Evolutionary conservation across 2,888 invertebrate species (phyloP).

Genomic region (Liodrosophila aerea): DNA sequence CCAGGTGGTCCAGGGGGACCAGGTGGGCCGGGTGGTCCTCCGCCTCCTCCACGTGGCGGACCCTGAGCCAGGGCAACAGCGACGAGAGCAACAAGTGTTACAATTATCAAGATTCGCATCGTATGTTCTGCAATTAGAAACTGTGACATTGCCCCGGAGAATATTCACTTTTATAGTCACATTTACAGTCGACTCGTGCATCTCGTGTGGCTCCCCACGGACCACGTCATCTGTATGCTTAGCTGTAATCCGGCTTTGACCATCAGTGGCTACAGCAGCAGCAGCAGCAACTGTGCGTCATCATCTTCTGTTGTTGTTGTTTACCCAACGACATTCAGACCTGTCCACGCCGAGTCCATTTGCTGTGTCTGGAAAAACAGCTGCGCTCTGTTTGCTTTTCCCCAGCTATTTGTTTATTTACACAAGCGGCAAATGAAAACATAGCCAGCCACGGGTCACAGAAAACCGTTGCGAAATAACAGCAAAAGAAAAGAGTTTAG

Average conservation of each 20-base stretch:
- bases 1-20: too few relatives aligned
- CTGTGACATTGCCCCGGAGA: constrained; percentile 12
- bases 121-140: constrained; percentile 13
- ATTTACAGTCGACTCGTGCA: too few relatives aligned
- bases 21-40: constrained; percentile 1
- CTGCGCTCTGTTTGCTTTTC: constrained; percentile 11
- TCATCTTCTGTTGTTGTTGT: not conserved
- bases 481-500: too few relatives aligned
- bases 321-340: not conserved
- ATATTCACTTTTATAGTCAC: constrained; percentile 39
- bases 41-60: not conserved
- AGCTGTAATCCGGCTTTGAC: constrained; percentile 20
- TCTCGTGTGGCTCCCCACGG: not conserved
- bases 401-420: constrained; percentile 2
- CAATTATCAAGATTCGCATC: constrained; percentile 47
- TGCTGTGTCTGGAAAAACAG: not conserved
- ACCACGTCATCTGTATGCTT: constrained; percentile 28
- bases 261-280: not conserved
- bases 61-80: constrained; percentile 18
- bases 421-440: not conserved
- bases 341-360: constrained; percentile 4
- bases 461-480: too few relatives aligned
- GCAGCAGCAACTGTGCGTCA: not conserved
- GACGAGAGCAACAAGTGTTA: constrained; percentile 31
- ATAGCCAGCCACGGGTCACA: too few relatives aligned